Conservation (phyloP, 2,797 vertebrate genomes). For the Cossypha caffra region DNA sequence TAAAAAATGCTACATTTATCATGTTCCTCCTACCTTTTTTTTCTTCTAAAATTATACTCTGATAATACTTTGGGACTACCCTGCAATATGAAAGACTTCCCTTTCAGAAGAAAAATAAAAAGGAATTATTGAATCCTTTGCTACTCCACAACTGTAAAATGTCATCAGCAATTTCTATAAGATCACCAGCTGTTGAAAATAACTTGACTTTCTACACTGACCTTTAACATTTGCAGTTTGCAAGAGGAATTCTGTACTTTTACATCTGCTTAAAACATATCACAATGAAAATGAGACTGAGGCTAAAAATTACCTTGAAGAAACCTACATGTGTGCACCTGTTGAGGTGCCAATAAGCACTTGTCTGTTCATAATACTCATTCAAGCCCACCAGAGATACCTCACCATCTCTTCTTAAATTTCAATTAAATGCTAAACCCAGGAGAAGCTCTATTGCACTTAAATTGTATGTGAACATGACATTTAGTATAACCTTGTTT, state of each 20-base stretch:
- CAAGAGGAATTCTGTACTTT: not conserved
- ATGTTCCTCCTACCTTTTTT: not conserved
- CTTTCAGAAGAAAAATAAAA: slow-evolving; percentile 9
- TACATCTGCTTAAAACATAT: not conserved
- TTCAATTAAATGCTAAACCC: not conserved
- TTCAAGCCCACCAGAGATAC: not conserved
- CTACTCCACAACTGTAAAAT: slow-evolving; percentile 16
- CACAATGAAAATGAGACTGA: not conserved
- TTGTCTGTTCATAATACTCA: not conserved
- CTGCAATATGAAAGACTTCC: not conserved
- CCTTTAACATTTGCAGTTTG: slow-evolving; percentile 35
- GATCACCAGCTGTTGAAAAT: slow-evolving; percentile 60
- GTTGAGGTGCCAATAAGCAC: not conserved
- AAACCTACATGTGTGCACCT: not conserved
- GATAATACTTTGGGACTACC: not conserved
- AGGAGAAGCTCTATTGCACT: not conserved
- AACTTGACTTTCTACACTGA: slow-evolving; percentile 31
- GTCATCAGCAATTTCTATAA: slow-evolving; percentile 34
- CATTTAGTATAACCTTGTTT: not conserved
- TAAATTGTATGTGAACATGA: not conserved
- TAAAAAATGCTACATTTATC: not conserved
- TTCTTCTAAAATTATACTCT: not conserved
- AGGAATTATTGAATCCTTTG: slow-evolving; percentile 2
- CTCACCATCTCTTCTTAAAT: not conserved
- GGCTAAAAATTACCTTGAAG: not conserved